A percentile compares a stretch with the other conserved stretches of the same genome.
These are phyloP conservation scores for Agrochola circellaris DNA, from an alignment of 2,888 invertebrate species.

Conservation along the genomic window DNA sequence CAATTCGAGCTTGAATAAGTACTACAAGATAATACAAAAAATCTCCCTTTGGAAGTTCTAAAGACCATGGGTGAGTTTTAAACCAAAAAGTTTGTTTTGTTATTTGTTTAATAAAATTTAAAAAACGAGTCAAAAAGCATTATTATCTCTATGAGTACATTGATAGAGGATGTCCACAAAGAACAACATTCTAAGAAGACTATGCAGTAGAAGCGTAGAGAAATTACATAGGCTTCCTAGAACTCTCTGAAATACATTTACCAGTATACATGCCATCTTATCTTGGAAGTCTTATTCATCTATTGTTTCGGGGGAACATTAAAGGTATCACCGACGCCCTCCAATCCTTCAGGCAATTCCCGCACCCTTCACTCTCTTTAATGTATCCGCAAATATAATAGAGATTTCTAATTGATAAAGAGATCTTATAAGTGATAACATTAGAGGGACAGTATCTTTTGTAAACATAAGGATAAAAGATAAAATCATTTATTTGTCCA, in stretches of 20 bases:
- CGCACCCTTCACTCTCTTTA: slow-evolving; percentile 53
- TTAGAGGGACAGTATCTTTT: slow-evolving; percentile 22
- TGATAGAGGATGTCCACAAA: background rate
- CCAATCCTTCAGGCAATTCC: slow-evolving; percentile 42
- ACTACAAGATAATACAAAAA: background rate
- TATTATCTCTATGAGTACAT: background rate
- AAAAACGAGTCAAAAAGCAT: fast-evolving
- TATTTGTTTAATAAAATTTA: no score
- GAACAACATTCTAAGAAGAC: background rate
- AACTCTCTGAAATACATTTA: slow-evolving; percentile 10
- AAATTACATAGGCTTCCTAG: background rate
- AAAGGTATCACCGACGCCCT: slow-evolving; percentile 50
- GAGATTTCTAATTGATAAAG: slow-evolving; percentile 60
- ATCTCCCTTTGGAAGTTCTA: no score
- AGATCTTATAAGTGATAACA: slow-evolving; percentile 52
- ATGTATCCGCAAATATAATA: slow-evolving; percentile 57
- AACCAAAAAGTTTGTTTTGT: background rate
- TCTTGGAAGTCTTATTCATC: slow-evolving; percentile 11
- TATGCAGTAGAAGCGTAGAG: background rate
- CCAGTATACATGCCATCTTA: background rate
- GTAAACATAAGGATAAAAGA: no score
- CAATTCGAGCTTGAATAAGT: background rate
- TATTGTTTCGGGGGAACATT: slow-evolving; percentile 43
- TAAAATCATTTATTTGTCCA: no score
- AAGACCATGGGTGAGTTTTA: background rate